Percentiles rank a stretch among this genome's conserved stretches.
These are phyloP conservation scores for Cheiracanthium punctorium DNA, from an alignment of 2,888 invertebrate genomes.

Conservation along the genomic window DNA sequence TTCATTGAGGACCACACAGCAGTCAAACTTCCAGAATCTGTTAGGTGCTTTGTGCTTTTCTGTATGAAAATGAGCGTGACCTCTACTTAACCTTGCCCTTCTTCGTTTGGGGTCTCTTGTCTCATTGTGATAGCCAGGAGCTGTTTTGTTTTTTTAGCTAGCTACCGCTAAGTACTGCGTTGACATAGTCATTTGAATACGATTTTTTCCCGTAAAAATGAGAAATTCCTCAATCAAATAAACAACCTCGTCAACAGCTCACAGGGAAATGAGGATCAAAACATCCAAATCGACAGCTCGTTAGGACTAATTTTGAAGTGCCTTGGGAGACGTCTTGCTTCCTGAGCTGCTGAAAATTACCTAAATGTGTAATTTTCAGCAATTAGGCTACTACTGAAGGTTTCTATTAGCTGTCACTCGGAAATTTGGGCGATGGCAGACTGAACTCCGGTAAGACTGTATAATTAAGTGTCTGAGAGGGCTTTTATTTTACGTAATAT, in stretches of 20 bases:
- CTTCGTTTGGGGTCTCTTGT: background rate
- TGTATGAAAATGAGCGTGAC: background rate
- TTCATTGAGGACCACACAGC: too few relatives aligned
- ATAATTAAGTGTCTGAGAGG: too few relatives aligned
- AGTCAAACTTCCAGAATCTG: too few relatives aligned
- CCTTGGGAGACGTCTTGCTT: background rate
- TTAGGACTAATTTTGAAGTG: background rate
- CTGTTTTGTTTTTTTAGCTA: background rate
- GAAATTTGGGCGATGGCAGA: background rate
- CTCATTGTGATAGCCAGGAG: background rate
- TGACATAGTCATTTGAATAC: background rate
- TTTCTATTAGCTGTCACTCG: background rate
- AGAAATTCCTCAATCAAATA: background rate
- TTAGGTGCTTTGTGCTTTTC: background rate
- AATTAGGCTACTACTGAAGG: background rate
- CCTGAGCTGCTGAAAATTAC: background rate
- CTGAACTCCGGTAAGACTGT: too few relatives aligned
- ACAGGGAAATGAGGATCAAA: background rate
- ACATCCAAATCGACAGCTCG: conserved; percentile 9
- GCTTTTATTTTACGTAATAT: too few relatives aligned
- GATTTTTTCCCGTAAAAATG: background rate
- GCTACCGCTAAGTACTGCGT: background rate
- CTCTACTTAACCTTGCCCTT: conserved; percentile 4
- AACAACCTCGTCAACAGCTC: background rate
- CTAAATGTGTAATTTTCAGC: conserved; percentile 8